phyloP scores from a whole-genome alignment of 2,797 vertebrate genomes.

The Enteromius unitaeniatus region DNA sequence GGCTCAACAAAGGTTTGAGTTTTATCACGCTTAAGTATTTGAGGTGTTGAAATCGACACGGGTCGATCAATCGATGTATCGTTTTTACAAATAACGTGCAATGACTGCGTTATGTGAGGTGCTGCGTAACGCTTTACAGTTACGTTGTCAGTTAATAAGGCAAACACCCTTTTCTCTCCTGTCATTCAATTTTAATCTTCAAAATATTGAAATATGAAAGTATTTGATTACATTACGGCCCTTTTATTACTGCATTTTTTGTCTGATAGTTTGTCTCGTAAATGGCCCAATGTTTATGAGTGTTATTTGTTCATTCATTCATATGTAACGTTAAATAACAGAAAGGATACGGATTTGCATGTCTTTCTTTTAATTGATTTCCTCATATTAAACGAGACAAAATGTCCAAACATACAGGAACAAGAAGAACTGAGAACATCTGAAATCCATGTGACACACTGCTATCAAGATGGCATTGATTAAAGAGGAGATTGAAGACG shows the following conservation, averaged over 20 bases:
- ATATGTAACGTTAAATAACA: neutral
- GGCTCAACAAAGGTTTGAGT: neutral
- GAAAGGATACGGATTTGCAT: neutral
- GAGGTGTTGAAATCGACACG: neutral
- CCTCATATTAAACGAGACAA: too few species aligned
- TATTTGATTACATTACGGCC: neutral
- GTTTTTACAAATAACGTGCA: neutral
- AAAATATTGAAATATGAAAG: neutral
- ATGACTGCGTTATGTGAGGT: neutral
- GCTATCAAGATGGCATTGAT: conserved; percentile 14
- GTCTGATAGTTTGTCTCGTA: neutral
- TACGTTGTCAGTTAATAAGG: neutral
- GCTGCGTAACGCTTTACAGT: neutral
- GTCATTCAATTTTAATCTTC: neutral
- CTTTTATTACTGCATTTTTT: neutral
- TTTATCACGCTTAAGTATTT: neutral
- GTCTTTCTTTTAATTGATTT: neutral
- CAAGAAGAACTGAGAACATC: neutral
- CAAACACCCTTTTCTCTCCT: neutral
- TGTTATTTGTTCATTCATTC: neutral
- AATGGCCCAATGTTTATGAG: neutral
- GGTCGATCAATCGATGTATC: neutral
- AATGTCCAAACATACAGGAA: neutral
- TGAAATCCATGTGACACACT: neutral
- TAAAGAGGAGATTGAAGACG: conserved; percentile 18